phyloP scores from a whole-genome alignment of 2,113 vertebrate genomes.

The Chaenogobius annularis region DNA sequence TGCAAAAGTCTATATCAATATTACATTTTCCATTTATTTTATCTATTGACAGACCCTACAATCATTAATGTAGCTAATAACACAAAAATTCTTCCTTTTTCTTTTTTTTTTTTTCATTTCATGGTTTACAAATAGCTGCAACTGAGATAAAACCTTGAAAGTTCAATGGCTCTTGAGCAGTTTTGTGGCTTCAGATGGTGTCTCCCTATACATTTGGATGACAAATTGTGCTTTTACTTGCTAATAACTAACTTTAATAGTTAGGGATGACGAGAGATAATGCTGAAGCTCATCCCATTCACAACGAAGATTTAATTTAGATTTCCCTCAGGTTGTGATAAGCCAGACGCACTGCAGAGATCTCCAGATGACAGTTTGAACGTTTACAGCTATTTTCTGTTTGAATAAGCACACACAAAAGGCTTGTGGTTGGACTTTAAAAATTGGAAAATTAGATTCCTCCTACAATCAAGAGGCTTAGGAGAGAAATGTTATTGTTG shows the following conservation, averaged over 20 bases:
- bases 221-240: slow-evolving; percentile 52
- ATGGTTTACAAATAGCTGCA: background rate
- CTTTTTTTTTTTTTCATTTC: slow-evolving; percentile 6
- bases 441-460: slow-evolving; percentile 52
- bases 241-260: slow-evolving; percentile 61
- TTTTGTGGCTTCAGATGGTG: slow-evolving; percentile 22
- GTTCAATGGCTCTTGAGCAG: slow-evolving; percentile 23
- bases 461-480: slow-evolving; percentile 32
- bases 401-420: slow-evolving; percentile 55
- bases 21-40: too few relatives aligned
- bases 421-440: slow-evolving; percentile 35
- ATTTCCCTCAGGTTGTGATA: slow-evolving; percentile 69
- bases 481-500: slow-evolving; percentile 26
- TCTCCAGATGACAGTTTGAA: slow-evolving; percentile 56
- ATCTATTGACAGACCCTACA: slow-evolving; percentile 4
- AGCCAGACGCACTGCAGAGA: slow-evolving; percentile 53
- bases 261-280: slow-evolving; percentile 60
- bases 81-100: too few relatives aligned
- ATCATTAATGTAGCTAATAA: background rate
- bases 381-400: slow-evolving; percentile 57
- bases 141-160: slow-evolving; percentile 19
- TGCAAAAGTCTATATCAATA: background rate
- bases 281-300: slow-evolving; percentile 51
- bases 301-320: slow-evolving; percentile 72
- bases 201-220: slow-evolving; percentile 21